Conservation (phyloP, 2,888 invertebrate genomes). For the Abscondita cerata region DNA sequence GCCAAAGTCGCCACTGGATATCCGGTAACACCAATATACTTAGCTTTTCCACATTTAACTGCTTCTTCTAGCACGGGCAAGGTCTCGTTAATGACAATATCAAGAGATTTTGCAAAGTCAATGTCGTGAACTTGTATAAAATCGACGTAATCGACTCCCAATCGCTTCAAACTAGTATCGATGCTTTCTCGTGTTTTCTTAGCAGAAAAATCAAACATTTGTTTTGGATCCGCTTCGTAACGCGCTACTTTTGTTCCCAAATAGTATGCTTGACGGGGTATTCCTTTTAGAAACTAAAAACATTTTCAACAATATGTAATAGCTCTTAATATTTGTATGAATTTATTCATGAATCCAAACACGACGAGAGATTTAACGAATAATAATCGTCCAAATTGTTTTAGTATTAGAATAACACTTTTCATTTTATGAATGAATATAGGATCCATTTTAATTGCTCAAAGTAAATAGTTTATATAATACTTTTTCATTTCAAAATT, state of each 20-base stretch:
- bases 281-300: constrained; percentile 52
- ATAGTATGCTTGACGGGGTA: constrained; percentile 85
- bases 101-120: constrained; percentile 81
- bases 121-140: constrained; percentile 93
- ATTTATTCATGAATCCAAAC: too few species aligned
- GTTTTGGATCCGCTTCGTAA: constrained; percentile 71
- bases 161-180: constrained; percentile 72
- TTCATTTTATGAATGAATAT: too few species aligned
- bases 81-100: constrained; percentile 83
- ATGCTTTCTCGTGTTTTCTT: constrained; percentile 79
- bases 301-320: too few species aligned
- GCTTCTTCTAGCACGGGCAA: constrained; percentile 80
- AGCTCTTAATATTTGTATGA: too few species aligned
- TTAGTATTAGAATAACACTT: too few species aligned
- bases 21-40: constrained; percentile 85
- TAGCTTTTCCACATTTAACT: constrained; percentile 74
- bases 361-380: too few species aligned
- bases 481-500: too few species aligned
- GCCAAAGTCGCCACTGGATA: constrained; percentile 82
- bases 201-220: constrained; percentile 87
- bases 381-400: too few species aligned
- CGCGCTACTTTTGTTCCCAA: constrained; percentile 93
- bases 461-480: too few species aligned
- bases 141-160: constrained; percentile 86
- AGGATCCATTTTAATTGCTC: too few species aligned